phyloP scores from a whole-genome alignment of 2,888 invertebrate species.

The Ophraella communa region DNA sequence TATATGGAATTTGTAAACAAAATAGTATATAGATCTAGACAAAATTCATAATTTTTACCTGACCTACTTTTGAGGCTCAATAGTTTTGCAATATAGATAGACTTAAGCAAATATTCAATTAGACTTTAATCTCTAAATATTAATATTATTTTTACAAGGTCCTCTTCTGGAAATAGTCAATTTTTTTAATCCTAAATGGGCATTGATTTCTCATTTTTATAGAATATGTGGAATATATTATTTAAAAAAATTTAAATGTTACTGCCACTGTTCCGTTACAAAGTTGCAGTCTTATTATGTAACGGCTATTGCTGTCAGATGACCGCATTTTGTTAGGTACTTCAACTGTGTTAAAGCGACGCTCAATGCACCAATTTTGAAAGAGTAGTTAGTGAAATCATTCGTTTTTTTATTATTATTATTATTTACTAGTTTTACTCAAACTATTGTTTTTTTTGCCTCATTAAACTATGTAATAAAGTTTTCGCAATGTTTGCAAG shows the following conservation, averaged over 20 bases:
- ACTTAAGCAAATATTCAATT: too few species aligned
- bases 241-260: background rate
- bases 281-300: slow-evolving; percentile 1
- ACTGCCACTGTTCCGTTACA: background rate
- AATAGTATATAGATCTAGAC: too few species aligned
- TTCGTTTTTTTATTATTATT: background rate
- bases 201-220: too few species aligned
- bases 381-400: background rate
- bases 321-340: slow-evolving; percentile 25
- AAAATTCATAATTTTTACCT: too few species aligned
- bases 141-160: too few species aligned
- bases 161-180: too few species aligned
- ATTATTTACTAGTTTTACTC: background rate
- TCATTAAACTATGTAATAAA: background rate
- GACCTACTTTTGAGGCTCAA: too few species aligned
- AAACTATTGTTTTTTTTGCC: background rate
- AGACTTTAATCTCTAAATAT: too few species aligned
- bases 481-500: background rate
- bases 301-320: slow-evolving; percentile 17
- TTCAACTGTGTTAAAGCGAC: slow-evolving; percentile 10
- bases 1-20: too few species aligned
- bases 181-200: too few species aligned
- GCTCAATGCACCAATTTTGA: slow-evolving; percentile 1
- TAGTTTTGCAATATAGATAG: too few species aligned
- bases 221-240: too few species aligned